A percentile compares a stretch with the other conserved stretches of the same genome.
Conservation (phyloP, 1,140 invertebrate genomes). For the Tachypleus tridentatus region DNA sequence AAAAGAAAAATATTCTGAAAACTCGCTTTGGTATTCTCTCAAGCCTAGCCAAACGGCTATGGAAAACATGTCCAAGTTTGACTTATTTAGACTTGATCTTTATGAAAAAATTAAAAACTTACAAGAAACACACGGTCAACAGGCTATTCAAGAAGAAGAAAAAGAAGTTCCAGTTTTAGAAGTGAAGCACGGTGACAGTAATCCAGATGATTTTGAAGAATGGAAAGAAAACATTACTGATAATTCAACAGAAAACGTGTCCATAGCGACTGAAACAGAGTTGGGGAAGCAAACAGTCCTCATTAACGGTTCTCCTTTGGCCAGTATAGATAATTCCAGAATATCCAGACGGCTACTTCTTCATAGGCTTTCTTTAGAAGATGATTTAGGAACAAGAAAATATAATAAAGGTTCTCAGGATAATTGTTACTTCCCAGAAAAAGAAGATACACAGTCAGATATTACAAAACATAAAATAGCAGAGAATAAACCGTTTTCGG, state of each 20-base stretch:
- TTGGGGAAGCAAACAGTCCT: too few relatives aligned
- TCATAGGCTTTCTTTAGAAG: too few relatives aligned
- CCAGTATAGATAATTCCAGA: too few relatives aligned
- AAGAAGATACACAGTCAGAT: background rate
- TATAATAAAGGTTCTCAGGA: background rate
- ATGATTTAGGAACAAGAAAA: too few relatives aligned
- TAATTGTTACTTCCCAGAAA: background rate
- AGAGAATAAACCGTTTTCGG: background rate
- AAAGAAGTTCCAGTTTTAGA: background rate
- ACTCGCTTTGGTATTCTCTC: background rate
- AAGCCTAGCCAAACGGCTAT: background rate
- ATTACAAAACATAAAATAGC: background rate
- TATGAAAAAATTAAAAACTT: conserved; percentile 16
- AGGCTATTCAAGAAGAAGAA: background rate
- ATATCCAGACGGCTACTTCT: too few relatives aligned
- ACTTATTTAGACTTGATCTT: conserved; percentile 16
- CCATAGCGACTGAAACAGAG: too few relatives aligned
- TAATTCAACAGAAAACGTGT: too few relatives aligned
- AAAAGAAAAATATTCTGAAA: background rate
- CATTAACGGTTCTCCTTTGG: too few relatives aligned
- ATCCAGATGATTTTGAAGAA: too few relatives aligned
- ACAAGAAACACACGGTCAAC: background rate
- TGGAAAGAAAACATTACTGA: too few relatives aligned
- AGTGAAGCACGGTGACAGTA: background rate
- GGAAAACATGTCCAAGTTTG: conserved; percentile 16